These are phyloP conservation scores for Lucilia cuprina DNA, from an alignment of 1,140 invertebrate species.

Conservation along the genomic window DNA sequence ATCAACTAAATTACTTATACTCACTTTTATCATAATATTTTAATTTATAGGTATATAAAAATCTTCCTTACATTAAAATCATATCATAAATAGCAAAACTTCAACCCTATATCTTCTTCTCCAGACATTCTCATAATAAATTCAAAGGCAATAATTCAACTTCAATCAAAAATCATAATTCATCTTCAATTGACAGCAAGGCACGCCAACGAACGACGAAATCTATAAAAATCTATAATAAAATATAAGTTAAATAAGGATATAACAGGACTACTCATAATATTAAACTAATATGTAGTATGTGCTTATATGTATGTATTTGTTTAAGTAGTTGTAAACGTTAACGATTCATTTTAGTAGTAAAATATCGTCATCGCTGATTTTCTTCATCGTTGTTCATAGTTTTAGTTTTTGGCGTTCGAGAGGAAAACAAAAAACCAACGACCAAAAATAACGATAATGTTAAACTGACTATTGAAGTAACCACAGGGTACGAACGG, in stretches of 20 bases:
- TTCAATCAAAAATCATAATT: conserved; percentile 63
- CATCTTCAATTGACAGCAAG: conserved; percentile 46
- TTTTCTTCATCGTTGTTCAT: background rate
- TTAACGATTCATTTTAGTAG: background rate
- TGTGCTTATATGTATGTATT: no score
- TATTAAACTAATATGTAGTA: background rate
- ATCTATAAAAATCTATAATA: no score
- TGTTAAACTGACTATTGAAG: background rate
- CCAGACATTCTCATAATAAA: conserved; percentile 26
- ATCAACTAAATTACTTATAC: no score
- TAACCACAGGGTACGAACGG: background rate
- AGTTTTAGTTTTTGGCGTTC: background rate
- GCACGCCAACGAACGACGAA: conserved; percentile 45
- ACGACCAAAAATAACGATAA: background rate
- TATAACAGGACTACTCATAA: background rate
- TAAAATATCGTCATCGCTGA: background rate
- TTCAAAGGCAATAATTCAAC: conserved; percentile 62
- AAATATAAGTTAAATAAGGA: background rate
- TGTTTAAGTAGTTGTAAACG: background rate
- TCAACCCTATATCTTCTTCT: background rate
- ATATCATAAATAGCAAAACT: background rate
- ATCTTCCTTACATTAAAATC: no score
- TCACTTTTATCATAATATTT: no score
- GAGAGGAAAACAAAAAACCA: no score
- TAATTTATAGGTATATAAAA: no score